These are phyloP conservation scores for Pristiophorus japonicus DNA, from an alignment of 2,113 vertebrate genomes.

Conservation along the genomic window DNA sequence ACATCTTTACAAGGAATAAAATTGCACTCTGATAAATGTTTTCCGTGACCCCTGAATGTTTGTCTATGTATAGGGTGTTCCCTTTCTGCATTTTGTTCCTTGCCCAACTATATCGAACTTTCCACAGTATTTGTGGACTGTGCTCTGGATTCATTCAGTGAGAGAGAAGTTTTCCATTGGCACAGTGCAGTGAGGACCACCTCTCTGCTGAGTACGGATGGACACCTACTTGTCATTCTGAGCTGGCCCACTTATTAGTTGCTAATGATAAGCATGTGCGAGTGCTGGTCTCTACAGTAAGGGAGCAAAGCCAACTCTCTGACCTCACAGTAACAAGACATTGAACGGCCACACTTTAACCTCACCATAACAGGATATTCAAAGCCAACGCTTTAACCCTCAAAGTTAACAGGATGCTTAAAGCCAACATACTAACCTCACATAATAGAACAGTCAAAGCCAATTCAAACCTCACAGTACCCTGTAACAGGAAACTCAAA, in stretches of 20 bases:
- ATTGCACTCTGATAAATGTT: background rate
- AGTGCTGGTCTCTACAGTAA: background rate
- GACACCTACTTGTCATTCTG: background rate
- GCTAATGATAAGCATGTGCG: background rate
- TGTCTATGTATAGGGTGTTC: background rate
- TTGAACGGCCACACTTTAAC: background rate
- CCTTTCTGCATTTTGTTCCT: background rate
- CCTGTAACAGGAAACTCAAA: background rate
- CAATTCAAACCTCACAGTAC: too few relatives aligned
- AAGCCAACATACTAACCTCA: background rate
- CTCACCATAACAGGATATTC: background rate
- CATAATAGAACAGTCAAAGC: background rate
- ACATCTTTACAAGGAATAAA: background rate
- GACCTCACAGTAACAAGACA: background rate
- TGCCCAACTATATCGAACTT: background rate
- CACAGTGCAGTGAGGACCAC: background rate
- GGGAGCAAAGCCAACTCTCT: background rate
- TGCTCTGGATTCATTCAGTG: constrained; percentile 2
- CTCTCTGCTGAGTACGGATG: background rate
- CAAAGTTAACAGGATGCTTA: background rate
- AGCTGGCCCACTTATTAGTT: background rate
- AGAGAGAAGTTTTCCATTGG: background rate
- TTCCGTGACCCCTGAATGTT: background rate
- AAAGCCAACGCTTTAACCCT: background rate
- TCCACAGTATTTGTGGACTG: background rate